Evolutionary conservation across 2,797 vertebrate genomes (phyloP).

Genomic region (Malurus leucopterus): DNA sequence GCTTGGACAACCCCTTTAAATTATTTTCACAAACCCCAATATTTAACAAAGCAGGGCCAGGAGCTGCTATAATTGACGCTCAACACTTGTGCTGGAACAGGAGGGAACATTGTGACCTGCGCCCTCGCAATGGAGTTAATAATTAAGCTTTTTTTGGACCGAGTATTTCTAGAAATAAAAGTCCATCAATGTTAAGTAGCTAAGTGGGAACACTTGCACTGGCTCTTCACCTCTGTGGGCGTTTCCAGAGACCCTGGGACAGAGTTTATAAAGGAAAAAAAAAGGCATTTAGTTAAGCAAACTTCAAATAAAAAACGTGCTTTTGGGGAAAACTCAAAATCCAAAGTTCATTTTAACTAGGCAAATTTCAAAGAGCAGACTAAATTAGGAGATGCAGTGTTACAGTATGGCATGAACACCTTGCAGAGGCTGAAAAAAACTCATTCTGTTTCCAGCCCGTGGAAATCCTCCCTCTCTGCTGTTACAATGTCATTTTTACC

Average conservation of each 20-base stretch:
- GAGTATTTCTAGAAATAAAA: background rate
- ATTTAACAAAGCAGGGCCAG: background rate
- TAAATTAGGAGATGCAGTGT: background rate
- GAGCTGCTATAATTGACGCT: background rate
- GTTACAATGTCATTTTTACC: background rate
- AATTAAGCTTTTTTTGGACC: background rate
- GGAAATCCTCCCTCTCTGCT: background rate
- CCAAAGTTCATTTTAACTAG: background rate
- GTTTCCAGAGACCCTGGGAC: background rate
- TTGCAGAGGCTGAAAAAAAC: background rate
- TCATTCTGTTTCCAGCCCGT: accelerated
- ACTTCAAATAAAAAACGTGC: background rate
- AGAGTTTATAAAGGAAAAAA: background rate
- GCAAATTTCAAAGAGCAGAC: background rate
- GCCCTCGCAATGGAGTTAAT: background rate
- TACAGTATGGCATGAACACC: accelerated
- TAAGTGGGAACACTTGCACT: background rate
- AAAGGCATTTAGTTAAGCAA: background rate
- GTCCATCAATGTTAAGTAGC: background rate
- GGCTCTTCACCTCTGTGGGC: background rate
- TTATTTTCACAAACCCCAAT: background rate
- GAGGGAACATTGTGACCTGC: conserved; percentile 6
- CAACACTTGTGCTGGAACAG: background rate
- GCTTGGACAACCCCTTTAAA: background rate
- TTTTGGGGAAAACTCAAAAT: background rate